Evolutionary conservation across 2,797 vertebrate genomes (phyloP).

Genomic region (Hephaestus fuliginosus): DNA sequence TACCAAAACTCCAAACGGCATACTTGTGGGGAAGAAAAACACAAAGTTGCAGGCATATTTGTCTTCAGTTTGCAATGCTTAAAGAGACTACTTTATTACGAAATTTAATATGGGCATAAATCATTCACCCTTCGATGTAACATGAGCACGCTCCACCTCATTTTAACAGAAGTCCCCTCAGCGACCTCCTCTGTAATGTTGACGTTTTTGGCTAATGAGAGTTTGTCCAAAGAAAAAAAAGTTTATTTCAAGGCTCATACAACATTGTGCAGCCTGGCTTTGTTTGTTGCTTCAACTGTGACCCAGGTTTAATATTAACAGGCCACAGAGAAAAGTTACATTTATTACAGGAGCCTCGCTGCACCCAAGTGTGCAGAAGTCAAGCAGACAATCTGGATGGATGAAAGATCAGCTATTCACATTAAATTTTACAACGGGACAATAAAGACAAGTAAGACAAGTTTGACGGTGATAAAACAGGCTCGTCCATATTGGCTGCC

Average conservation of each 20-base stretch:
- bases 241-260: slow-evolving; percentile 46
- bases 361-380: slow-evolving; percentile 2
- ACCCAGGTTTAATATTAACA: slow-evolving; percentile 31
- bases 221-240: slow-evolving; percentile 26
- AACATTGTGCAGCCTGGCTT: slow-evolving; percentile 23
- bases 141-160: background rate
- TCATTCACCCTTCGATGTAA: background rate
- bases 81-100: background rate
- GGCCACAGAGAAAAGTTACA: slow-evolving; percentile 27
- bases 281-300: slow-evolving; percentile 55
- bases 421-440: background rate
- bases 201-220: slow-evolving; percentile 35
- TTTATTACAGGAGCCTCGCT: slow-evolving; percentile 15
- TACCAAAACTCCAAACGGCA: background rate
- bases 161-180: slow-evolving; percentile 11
- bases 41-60: background rate
- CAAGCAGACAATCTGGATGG: background rate
- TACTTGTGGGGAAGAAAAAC: slow-evolving; percentile 16
- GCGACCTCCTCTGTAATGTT: slow-evolving; percentile 21
- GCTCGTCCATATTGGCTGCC: background rate
- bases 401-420: background rate
- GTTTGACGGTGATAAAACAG: background rate
- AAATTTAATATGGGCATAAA: background rate
- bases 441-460: background rate
- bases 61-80: background rate